Conservation (phyloP, 2,797 vertebrate genomes). For the Caiman crocodilus region DNA sequence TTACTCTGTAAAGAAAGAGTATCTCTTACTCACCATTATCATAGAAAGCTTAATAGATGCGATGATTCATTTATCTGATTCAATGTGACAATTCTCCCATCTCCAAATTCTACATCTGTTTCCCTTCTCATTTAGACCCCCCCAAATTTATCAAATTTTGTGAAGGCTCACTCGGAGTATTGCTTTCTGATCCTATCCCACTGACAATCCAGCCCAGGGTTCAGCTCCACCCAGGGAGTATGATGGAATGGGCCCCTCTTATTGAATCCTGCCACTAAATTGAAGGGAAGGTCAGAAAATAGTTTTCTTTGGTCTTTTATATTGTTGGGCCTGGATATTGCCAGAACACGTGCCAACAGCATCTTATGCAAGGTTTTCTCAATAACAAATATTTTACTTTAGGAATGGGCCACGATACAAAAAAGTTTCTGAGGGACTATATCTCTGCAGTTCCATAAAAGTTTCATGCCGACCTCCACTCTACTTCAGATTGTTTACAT, state of each 20-base stretch:
- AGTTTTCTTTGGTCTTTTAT: neutral
- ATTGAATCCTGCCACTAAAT: neutral
- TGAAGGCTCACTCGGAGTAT: no score
- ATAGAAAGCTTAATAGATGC: no score
- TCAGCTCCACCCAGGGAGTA: neutral
- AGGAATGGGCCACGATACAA: neutral
- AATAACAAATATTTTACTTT: constrained; percentile 22
- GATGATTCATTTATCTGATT: no score
- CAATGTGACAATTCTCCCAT: no score
- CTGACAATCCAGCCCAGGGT: neutral
- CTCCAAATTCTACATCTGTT: no score
- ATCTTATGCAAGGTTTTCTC: constrained; percentile 9
- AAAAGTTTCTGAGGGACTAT: neutral
- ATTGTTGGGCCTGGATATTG: neutral
- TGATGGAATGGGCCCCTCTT: neutral
- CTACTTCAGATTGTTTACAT: rapidly evolving
- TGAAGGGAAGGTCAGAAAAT: neutral
- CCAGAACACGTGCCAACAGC: neutral
- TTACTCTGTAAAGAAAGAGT: neutral
- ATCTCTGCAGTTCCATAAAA: neutral
- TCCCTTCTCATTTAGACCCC: no score
- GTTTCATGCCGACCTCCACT: neutral
- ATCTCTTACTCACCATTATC: no score
- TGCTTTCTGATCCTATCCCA: no score
- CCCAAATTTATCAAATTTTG: no score